A percentile compares a stretch with the other conserved stretches of the same genome.
Conservation (phyloP, 2,888 invertebrate genomes). For the Endomychus coccineus region DNA sequence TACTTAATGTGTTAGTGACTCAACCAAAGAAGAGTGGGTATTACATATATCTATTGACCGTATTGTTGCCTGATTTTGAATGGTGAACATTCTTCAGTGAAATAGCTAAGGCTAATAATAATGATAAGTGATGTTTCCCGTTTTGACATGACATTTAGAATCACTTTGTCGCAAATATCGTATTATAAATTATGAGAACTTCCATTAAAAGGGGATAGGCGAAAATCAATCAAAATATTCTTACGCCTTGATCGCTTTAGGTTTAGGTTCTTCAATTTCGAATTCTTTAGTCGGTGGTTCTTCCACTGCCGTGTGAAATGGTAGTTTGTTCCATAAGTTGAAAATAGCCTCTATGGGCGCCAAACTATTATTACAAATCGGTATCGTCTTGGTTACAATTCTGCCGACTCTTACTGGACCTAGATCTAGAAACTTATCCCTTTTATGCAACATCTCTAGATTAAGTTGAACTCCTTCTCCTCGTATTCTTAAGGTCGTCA, state of each 20-base stretch:
- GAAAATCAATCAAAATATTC: too few species aligned
- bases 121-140: too few species aligned
- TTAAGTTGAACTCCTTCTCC: constrained; percentile 49
- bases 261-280: background rate
- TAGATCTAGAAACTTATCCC: constrained; percentile 41
- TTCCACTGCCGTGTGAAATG: constrained; percentile 21
- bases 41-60: too few species aligned
- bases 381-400: constrained; percentile 46
- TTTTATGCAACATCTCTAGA: constrained; percentile 37
- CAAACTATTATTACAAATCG: constrained; percentile 53
- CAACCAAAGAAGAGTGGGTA: too few species aligned
- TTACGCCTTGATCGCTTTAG: too few species aligned
- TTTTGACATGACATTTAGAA: too few species aligned
- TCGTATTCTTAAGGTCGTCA: constrained; percentile 47
- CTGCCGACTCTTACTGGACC: constrained; percentile 44
- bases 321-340: constrained; percentile 47
- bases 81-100: background rate
- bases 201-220: too few species aligned
- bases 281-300: background rate
- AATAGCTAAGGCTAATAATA: background rate
- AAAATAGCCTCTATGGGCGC: constrained; percentile 50
- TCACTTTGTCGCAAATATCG: too few species aligned
- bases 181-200: too few species aligned
- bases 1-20: too few species aligned
- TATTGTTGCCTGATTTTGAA: background rate